Conservation (phyloP, 1,140 invertebrate genomes). For the Cotesia glomerata region DNA sequence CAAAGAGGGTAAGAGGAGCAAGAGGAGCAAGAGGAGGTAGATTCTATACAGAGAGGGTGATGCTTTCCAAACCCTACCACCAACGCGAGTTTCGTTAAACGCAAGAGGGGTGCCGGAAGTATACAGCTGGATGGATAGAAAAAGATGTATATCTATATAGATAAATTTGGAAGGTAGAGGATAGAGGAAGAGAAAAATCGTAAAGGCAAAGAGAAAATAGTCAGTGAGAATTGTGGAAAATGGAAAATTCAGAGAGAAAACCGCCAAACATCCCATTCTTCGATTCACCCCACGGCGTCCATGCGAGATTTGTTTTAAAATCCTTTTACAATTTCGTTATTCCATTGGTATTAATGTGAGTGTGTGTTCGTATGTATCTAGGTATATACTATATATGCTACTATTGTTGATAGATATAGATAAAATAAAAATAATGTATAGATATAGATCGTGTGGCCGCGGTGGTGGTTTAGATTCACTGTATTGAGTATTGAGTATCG, state of each 20-base stretch:
- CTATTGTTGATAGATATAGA: not conserved
- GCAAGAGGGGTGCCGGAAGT: conserved; percentile 13
- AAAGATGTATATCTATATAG: conserved; percentile 20
- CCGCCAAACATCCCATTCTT: conserved; percentile 48
- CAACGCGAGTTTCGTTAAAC: conserved; percentile 34
- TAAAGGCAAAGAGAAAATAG: conserved; percentile 19
- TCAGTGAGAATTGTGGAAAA: conserved; percentile 40
- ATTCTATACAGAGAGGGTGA: conserved; percentile 12
- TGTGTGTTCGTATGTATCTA: not conserved
- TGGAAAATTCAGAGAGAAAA: conserved; percentile 55
- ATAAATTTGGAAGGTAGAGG: not conserved
- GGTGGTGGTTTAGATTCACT: no score
- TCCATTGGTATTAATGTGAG: not conserved
- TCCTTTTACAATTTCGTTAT: conserved; percentile 59
- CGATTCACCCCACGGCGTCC: conserved; percentile 33
- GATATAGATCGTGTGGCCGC: no score
- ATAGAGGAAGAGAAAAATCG: conserved; percentile 14
- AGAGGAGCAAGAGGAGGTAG: not conserved
- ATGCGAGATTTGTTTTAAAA: conserved; percentile 63
- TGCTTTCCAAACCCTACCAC: not conserved
- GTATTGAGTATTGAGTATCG: no score
- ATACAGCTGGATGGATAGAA: not conserved
- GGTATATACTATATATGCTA: no score
- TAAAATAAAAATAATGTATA: not conserved
- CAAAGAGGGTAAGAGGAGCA: conserved; percentile 36